These are phyloP conservation scores for Cervus canadensis DNA, from an alignment of 2,113 vertebrate genomes.

Conservation along the genomic window DNA sequence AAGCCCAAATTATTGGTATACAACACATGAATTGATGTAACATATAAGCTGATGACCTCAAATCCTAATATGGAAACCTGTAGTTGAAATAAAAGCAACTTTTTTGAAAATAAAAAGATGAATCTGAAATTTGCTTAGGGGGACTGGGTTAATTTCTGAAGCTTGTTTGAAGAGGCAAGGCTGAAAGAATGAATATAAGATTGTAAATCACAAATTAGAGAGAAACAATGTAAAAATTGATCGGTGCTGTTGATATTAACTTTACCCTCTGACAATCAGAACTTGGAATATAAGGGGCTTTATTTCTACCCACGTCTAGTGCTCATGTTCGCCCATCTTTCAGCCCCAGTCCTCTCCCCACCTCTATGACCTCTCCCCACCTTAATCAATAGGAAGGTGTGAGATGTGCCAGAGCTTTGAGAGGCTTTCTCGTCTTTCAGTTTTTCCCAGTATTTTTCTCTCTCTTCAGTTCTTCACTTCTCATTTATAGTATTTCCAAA, in stretches of 20 bases:
- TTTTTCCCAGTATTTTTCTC: neutral
- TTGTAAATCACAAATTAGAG: neutral
- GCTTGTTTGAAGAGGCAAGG: neutral
- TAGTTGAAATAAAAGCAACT: neutral
- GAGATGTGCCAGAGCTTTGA: neutral
- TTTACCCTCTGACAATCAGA: neutral
- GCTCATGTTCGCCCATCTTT: neutral
- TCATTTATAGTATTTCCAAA: neutral
- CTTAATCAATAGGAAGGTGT: neutral
- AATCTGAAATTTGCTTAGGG: neutral
- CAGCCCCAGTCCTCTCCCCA: neutral
- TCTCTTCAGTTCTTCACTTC: neutral
- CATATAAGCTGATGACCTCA: neutral
- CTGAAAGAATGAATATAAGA: neutral
- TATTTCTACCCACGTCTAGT: neutral
- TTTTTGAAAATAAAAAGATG: neutral
- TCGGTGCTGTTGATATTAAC: neutral
- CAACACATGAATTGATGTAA: neutral
- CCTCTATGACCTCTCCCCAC: too few species aligned
- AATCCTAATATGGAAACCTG: neutral
- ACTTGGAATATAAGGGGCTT: neutral
- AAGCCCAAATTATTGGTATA: neutral
- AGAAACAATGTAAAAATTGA: neutral
- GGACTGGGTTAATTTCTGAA: neutral
- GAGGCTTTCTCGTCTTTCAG: neutral